phyloP scores from a whole-genome alignment of 2,888 invertebrate genomes.

The Phyllotreta striolata region DNA sequence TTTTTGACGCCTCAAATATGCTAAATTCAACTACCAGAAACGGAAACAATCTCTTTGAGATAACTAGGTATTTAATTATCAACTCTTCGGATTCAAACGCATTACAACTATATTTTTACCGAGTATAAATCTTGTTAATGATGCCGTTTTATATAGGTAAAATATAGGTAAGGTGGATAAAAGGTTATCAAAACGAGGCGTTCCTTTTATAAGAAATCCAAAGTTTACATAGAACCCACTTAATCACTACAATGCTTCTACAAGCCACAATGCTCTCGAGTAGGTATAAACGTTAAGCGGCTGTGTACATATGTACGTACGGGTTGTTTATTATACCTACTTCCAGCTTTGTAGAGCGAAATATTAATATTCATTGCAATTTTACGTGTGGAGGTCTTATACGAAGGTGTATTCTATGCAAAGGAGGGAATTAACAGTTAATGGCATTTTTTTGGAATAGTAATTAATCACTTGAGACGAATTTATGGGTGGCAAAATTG shows the following conservation, averaged over 20 bases:
- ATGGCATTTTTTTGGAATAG: slow-evolving; percentile 23
- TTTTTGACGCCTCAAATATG: slow-evolving; percentile 6
- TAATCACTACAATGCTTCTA: slow-evolving; percentile 34
- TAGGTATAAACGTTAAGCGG: slow-evolving; percentile 36
- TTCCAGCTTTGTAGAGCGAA: slow-evolving; percentile 30
- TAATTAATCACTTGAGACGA: slow-evolving; percentile 24
- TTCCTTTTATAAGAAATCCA: slow-evolving; percentile 2
- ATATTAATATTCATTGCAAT: slow-evolving; percentile 34
- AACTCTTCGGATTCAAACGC: no score
- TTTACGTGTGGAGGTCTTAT: slow-evolving; percentile 27
- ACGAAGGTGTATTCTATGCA: slow-evolving; percentile 28
- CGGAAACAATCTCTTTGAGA: neutral
- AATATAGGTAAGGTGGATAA: no score
- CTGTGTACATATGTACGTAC: slow-evolving; percentile 38
- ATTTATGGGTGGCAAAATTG: slow-evolving; percentile 17
- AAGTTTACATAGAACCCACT: slow-evolving; percentile 18
- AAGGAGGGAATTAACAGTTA: slow-evolving; percentile 25
- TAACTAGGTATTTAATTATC: neutral
- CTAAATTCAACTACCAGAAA: neutral
- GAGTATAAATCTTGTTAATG: no score
- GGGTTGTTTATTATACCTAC: slow-evolving; percentile 36
- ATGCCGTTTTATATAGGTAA: no score
- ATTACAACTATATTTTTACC: no score
- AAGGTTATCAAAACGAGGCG: no score
- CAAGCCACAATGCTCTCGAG: slow-evolving; percentile 39